A percentile compares a stretch with the other conserved stretches of the same genome.
Evolutionary conservation across 2,113 vertebrate species (phyloP).

Genomic region (Hydrolagus affinis): DNA sequence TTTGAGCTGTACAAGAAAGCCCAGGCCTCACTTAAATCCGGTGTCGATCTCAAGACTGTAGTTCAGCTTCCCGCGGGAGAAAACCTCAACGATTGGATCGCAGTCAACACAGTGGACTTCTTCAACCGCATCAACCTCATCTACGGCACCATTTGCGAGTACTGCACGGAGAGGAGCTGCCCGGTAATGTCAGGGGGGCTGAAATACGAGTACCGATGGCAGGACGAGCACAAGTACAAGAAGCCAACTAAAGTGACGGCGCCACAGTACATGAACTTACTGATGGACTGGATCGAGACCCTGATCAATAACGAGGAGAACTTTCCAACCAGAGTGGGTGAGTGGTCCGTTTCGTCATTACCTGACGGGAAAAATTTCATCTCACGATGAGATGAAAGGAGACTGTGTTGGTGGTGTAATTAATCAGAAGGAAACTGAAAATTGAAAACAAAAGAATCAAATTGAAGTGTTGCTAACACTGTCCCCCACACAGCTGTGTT

Average conservation of each 20-base stretch:
- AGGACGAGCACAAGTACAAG: constrained; percentile 82
- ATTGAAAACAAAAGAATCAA: too few species aligned
- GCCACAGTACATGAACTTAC: constrained; percentile 82
- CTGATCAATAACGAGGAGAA: constrained; percentile 89
- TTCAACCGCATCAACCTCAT: constrained; percentile 97
- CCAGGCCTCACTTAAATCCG: constrained; percentile 88
- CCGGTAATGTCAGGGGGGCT: constrained; percentile 91
- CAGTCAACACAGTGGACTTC: constrained; percentile 93
- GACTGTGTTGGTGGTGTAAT: too few species aligned
- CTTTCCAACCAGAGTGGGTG: constrained; percentile 92
- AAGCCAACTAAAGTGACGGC: constrained; percentile 85
- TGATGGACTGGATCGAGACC: constrained; percentile 96
- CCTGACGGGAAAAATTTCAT: background rate
- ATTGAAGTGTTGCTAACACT: background rate
- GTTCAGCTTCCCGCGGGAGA: constrained; percentile 83
- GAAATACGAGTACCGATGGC: constrained; percentile 92
- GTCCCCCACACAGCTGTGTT: background rate
- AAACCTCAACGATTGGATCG: constrained; percentile 87
- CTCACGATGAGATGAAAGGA: background rate
- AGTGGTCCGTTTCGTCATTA: too few species aligned
- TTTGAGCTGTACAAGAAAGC: constrained; percentile 95
- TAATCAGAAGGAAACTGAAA: too few species aligned
- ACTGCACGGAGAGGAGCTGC: constrained; percentile 78
- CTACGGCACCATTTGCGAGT: constrained; percentile 92
- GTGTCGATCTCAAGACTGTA: constrained; percentile 82